Evolutionary conservation across 1,140 invertebrate species (phyloP).

Genomic region (Philopotamus ludificatus): DNA sequence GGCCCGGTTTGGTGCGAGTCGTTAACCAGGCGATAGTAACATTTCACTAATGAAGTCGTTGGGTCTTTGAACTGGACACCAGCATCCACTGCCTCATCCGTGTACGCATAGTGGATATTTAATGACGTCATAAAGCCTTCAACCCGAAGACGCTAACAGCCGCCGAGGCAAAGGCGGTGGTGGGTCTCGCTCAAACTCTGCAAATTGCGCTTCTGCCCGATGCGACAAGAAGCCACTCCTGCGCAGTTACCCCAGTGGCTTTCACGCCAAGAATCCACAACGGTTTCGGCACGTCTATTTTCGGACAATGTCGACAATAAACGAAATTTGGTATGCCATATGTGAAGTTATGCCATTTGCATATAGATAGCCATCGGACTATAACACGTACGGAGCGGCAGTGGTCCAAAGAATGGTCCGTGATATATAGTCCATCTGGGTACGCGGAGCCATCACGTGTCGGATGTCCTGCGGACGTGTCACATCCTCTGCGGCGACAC

Average conservation of each 20-base stretch:
- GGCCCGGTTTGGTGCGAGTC: neutral
- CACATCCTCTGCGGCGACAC: constrained; percentile 5
- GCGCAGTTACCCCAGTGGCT: too few relatives aligned
- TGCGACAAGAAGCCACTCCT: too few relatives aligned
- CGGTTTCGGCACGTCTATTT: too few relatives aligned
- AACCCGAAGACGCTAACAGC: constrained; percentile 5
- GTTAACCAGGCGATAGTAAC: neutral
- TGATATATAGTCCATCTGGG: constrained; percentile 3
- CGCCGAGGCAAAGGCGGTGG: constrained; percentile 10
- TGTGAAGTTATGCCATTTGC: constrained; percentile 6
- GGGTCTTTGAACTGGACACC: constrained; percentile 22
- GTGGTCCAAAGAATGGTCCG: constrained; percentile 9
- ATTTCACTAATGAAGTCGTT: constrained; percentile 27
- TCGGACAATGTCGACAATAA: neutral
- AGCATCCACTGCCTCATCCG: constrained; percentile 8
- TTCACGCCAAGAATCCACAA: too few relatives aligned
- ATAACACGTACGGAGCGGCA: constrained; percentile 16
- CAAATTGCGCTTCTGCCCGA: neutral
- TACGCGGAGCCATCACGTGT: neutral
- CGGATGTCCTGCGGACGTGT: constrained; percentile 14
- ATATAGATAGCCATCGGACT: constrained; percentile 26
- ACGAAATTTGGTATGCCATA: constrained; percentile 18
- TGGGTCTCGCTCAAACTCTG: neutral
- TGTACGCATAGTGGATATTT: constrained; percentile 22
- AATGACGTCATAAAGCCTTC: constrained; percentile 28